A percentile compares a stretch with the other conserved stretches of the same genome.
These are phyloP conservation scores for Drosophila littoralis DNA, from an alignment of 1,140 invertebrate species.

Conservation along the genomic window DNA sequence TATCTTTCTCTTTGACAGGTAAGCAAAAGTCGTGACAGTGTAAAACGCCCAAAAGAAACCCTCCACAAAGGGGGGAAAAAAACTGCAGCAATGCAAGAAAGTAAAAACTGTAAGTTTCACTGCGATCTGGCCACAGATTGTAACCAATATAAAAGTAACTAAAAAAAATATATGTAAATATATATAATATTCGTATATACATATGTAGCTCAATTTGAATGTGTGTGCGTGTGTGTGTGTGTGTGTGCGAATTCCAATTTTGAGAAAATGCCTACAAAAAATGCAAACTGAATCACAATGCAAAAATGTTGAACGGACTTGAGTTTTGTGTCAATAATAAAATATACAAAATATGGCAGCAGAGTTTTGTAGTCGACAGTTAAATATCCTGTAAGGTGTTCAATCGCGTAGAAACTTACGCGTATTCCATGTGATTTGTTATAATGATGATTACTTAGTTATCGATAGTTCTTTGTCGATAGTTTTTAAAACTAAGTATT, in stretches of 20 bases:
- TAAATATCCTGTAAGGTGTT: slow-evolving; percentile 7
- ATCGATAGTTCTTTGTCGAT: too few species aligned
- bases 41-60: slow-evolving; percentile 57
- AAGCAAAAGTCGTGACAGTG: slow-evolving; percentile 70
- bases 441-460: too few species aligned
- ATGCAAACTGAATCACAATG: slow-evolving; percentile 65
- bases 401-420: too few species aligned
- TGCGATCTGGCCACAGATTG: slow-evolving; percentile 52
- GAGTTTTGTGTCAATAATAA: slow-evolving; percentile 71
- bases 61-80: slow-evolving; percentile 16
- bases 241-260: slow-evolving; percentile 20
- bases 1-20: slow-evolving; percentile 74
- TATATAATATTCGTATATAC: slow-evolving; percentile 2
- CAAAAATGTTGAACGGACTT: slow-evolving; percentile 56
- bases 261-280: slow-evolving; percentile 50
- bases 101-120: slow-evolving; percentile 74
- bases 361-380: neutral
- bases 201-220: neutral
- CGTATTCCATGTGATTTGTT: too few species aligned
- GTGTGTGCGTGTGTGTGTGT: slow-evolving; percentile 7
- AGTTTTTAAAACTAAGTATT: too few species aligned
- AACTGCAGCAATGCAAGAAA: slow-evolving; percentile 51
- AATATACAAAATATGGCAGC: slow-evolving; percentile 40
- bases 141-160: slow-evolving; percentile 30
- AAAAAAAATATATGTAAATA: slow-evolving; percentile 4